phyloP scores from a whole-genome alignment of 2,888 invertebrate species.

The Erebia epiphron region DNA sequence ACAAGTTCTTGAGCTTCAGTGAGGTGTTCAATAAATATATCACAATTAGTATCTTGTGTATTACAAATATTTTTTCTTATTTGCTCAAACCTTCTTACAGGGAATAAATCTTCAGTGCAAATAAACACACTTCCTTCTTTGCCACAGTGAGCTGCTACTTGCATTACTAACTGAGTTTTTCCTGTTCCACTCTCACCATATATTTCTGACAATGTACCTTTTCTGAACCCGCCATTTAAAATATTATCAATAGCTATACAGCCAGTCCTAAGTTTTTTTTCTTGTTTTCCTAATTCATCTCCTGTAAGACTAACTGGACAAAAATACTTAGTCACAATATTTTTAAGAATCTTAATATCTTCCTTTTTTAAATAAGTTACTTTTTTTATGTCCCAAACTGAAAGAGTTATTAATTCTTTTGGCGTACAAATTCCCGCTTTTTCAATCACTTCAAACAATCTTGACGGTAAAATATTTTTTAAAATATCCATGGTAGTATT shows the following conservation, averaged over 20 bases:
- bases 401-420: constrained; percentile 61
- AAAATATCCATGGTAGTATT: constrained; percentile 33
- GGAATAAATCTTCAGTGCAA: constrained; percentile 89
- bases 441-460: constrained; percentile 59
- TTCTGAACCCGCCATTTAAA: constrained; percentile 86
- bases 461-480: constrained; percentile 52
- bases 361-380: constrained; percentile 59
- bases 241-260: constrained; percentile 83
- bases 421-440: constrained; percentile 61
- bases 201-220: constrained; percentile 88
- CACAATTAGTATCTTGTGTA: constrained; percentile 50
- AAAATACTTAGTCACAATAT: constrained; percentile 52
- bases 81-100: constrained; percentile 70
- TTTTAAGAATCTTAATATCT: constrained; percentile 62
- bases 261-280: constrained; percentile 73
- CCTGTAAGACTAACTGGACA: constrained; percentile 51
- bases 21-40: constrained; percentile 71
- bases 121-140: constrained; percentile 85
- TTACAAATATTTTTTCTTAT: constrained; percentile 52
- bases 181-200: constrained; percentile 92
- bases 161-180: constrained; percentile 91
- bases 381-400: constrained; percentile 67
- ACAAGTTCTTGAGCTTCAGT: constrained; percentile 68
- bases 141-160: constrained; percentile 86
- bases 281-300: constrained; percentile 46